Base-by-base conservation (phyloP, 2,797 vertebrate species). In the Molossus alvarezi region DNA sequence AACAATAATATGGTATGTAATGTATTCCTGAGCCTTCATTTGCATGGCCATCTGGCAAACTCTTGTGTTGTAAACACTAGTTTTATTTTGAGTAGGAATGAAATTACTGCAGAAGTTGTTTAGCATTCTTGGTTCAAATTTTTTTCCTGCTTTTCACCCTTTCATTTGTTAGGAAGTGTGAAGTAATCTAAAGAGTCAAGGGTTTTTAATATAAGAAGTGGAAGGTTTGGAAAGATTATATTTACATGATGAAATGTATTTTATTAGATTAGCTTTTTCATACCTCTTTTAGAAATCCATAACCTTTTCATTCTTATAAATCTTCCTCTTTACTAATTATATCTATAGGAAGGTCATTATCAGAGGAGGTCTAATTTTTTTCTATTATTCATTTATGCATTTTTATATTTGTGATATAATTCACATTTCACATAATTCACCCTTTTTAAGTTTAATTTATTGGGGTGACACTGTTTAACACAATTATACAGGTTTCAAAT, bases 41-140 rank as follows among this genome's bases (percentile, higher is more conserved):
- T 96, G 77, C 84, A 95, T 64, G 76, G 29, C 91, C 81, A 91
- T 94, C 94, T 96, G 83, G 92, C 92, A 97, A 91, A 96, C 17
- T 89, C 86, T 76, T 95, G 92, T 94, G 86, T 91, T 97, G 64
- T 95, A 93, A 95, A 92, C 83, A 97, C 76, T 79, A 76, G 88
- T 93, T 97, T 96, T 97, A 97, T 97, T 97, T 97, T 95, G 93
- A 95, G 94, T 95, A 89, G 75, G 95, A 96, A 95, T 84, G 69
- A 96, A 97, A 96, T 96, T 94, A 65, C 75, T 95, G 72, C 57
- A 96, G 90, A 95, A 97, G 51, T 96, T 97, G 96, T 90, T 97
- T 96, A 94, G 80, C 45, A 87, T 91, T 88, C 53, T 88, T 88
- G 57, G 62, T 93, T 96, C 85, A 93, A 73, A 27, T 33, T 84